Base-by-base conservation (phyloP, 2,113 vertebrate genomes). In the Nothocercus nigrocapillus region DNA sequence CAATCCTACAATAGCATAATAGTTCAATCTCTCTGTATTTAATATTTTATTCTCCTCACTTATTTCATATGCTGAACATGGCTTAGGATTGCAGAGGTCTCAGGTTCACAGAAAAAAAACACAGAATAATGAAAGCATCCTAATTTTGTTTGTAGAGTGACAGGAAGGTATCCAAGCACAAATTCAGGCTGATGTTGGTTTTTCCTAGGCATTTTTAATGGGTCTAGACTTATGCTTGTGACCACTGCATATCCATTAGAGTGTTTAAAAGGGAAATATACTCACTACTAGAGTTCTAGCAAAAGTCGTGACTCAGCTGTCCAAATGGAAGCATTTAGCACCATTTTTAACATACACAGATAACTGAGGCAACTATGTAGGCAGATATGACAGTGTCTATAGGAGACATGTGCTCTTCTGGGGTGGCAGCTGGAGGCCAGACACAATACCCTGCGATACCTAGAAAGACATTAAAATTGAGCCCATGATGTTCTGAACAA, bases 211-310 rank as follows among this genome's bases (percentile, higher is more conserved):
- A 19, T 21, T n/a, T 63, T 70, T 68, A 84, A 75, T 53, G 82
- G 17, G 6, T 91, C 70, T 47, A 6, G 9, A 18, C 51, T 5
- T 32, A 9, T 78, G 54, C 34, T 75, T 75, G 28, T 42, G 44
- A 56, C 7, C 54, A 64, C 27, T 13, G 5, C 25, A 64, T 61
- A 83, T 47, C 47, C 66, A 56, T 11, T 32, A 36, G 44, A 42
- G 19, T 34, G 21, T 45, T 92, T 81, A 90, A 67, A 28, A 38
- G 25, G 62, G 83, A 88, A 96, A 74, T 27, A 40, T 5, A 85
- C 66, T 88, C 56, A 63, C 30, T 67, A 7, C 8, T 36, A 63
- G n/a, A 83, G 14, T 78, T 86, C 59, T 34, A 61, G 28, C 63
- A 42, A 56, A 61, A 75, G 40, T 22, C 16, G 79, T 89, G 47